Percentiles rank a stretch among this genome's conserved stretches.
Evolutionary conservation across 2,797 vertebrate species (phyloP).

Genomic region (Eulemur coronatus): DNA sequence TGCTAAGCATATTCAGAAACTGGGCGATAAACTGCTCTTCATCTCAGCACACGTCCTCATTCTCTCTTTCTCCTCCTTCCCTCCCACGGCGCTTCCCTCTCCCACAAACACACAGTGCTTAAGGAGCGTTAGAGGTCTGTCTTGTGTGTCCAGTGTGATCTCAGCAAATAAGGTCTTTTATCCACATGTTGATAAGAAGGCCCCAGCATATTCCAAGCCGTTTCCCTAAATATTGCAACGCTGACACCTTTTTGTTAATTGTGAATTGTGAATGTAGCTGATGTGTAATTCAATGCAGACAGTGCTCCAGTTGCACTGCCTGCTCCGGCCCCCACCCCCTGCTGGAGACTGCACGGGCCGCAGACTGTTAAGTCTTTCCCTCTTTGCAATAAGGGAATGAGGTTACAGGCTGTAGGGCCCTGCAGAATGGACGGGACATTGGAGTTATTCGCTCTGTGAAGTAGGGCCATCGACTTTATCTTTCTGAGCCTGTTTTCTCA

Average conservation of each 20-base stretch:
- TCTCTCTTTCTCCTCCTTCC: background rate
- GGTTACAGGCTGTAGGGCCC: background rate
- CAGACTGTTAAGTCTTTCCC: background rate
- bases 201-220: background rate
- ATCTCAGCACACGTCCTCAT: background rate
- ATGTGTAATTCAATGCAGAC: background rate
- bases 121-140: background rate
- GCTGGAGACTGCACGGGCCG: background rate
- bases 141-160: background rate
- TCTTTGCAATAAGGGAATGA: background rate
- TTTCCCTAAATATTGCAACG: background rate
- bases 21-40: background rate
- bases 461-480: background rate
- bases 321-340: fast-evolving
- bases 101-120: background rate
- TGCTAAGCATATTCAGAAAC: background rate
- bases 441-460: background rate
- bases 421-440: background rate
- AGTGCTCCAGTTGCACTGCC: fast-evolving
- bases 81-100: fast-evolving
- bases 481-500: background rate
- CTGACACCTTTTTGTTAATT: background rate
- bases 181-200: background rate
- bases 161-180: background rate
- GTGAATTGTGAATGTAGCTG: background rate